Evolutionary conservation across 2,888 invertebrate genomes (phyloP).

Genomic region (Acleris literana): DNA sequence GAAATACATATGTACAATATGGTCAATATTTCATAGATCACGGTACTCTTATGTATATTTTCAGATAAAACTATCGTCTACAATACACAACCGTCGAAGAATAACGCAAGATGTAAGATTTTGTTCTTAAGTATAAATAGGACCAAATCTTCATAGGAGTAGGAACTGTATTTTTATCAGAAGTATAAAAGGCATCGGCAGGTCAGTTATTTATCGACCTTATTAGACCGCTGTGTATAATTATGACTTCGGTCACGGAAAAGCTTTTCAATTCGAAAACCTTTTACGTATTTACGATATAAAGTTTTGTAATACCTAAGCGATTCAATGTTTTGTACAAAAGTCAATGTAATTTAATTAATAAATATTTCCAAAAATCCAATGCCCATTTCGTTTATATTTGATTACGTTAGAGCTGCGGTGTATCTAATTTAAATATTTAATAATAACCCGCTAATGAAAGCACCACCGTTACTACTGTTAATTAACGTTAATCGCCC

Average conservation of each 20-base stretch:
- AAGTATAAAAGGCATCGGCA: no score
- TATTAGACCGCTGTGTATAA: conserved; percentile 8
- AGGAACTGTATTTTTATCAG: no score
- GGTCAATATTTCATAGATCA: no score
- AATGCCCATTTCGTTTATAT: conserved; percentile 33
- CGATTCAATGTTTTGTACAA: no score
- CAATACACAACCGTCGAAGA: no score
- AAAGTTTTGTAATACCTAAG: conserved; percentile 10
- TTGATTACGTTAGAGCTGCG: conserved; percentile 46
- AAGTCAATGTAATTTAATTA: conserved; percentile 6
- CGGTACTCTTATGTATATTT: no score
- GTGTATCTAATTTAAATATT: conserved; percentile 54
- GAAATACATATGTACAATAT: no score
- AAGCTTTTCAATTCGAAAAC: conserved; percentile 16
- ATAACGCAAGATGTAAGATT: no score
- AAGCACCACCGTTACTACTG: conserved; percentile 46
- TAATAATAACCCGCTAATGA: conserved; percentile 50
- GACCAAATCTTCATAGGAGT: no score
- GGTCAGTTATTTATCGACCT: conserved; percentile 1
- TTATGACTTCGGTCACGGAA: conserved; percentile 24
- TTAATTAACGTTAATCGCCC: conserved; percentile 57
- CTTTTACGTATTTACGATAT: conserved; percentile 16
- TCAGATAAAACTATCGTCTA: no score
- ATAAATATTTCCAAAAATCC: conserved; percentile 17
- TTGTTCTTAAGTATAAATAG: no score